Evolutionary conservation across 2,888 invertebrate species (phyloP), one percentile per base, ranked within the genome.

Genomic region (Lordiphosa fenestrarum): DNA sequence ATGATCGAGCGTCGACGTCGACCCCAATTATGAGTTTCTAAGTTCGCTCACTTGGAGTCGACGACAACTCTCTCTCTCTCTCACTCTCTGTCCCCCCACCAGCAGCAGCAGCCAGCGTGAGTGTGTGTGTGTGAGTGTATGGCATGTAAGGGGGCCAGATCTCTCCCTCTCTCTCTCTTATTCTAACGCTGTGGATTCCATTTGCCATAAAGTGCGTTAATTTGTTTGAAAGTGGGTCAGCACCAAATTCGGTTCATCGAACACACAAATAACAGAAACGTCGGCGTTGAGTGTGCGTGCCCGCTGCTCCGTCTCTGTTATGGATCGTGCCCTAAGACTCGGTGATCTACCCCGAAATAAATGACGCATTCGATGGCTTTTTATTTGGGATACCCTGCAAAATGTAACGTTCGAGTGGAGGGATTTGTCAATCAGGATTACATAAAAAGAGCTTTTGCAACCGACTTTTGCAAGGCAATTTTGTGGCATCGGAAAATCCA

Each of bases 191-290:
- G 81, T 71, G 77, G 73, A 77, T 71, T 69, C 73, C 85, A 83
- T 81, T 84, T 66, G 73, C 71, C 73, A 75, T 83, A 73, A 73
- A 75, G 75, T 82, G 75, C 71, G 80, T 82, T 69, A 77, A 72
- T 84, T 70, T 69, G 58, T 55, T 66, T 48, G 68, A 83, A 81
- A 83, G 76, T 81, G 69, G 80, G 80, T 81, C 80, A 81, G 67
- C 60, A 70, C 61, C 58, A 82, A 70, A 72, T 75, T 78, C 80
- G 80, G 85, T 82, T 80, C 85, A 80, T 80, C 80, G 85, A 82
- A 84, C 80, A 74, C 75, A 84, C 67, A 70, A 84, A 77, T 61
- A 84, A 77, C 78, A 59, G 56, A 30, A 53, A 46, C 56, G 49
- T 53, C 53, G 23, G 62, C 41, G 9, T 41, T 49, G 25, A 36